Evolutionary conservation across 2,888 invertebrate species (phyloP), one percentile per base, ranked within the genome.

Genomic region (Drosophila setosimentum): DNA sequence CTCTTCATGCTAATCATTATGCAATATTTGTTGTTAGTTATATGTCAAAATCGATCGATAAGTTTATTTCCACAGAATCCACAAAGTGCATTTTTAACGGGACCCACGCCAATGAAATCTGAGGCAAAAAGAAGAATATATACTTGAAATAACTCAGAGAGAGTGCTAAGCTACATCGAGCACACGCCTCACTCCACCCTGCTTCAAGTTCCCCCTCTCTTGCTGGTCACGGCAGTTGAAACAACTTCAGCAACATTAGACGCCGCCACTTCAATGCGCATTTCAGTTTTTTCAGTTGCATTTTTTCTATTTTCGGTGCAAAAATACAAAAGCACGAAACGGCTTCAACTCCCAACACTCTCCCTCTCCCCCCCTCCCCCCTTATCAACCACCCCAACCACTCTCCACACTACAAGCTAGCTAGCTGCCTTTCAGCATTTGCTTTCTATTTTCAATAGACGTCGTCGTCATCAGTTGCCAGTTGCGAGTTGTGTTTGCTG

Each of bases 391-490:
- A n/a, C 13, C n/a, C 2, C n/a, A 3, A 7, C 55, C 21, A 2
- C 27, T 18, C 24, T 33, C 11, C 30, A 18, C 4, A 21, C 18
- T 18, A 49, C 49, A 6, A 50, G 32, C 61, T 8, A 16, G 45
- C 30, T 55, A 18, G 65, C 59, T 83, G 83, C 86, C 84, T 86
- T 80, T 83, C 82, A 84, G 78, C 78, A 83, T 82, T 78, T 83
- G 82, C 80, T 78, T 82, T 83, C 84, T 86, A 80, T 86, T 83
- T 84, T 84, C 85, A 85, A 85, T 87, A 85, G 85, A 84, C 87
- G 78, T 80, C 75, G 75, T 69, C 76, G 70, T 78, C 78, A 76
- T 78, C 78, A 76, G 75, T 78, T 78, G 77, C 73, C 78, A 76
- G 75, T 78, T 78, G 77, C 69, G 49, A 68, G 77, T 65, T 68